Percentiles rank a stretch among this genome's conserved stretches.
Evolutionary conservation across 2,797 vertebrate species (phyloP).

Genomic region (Cyclura pinguis): DNA sequence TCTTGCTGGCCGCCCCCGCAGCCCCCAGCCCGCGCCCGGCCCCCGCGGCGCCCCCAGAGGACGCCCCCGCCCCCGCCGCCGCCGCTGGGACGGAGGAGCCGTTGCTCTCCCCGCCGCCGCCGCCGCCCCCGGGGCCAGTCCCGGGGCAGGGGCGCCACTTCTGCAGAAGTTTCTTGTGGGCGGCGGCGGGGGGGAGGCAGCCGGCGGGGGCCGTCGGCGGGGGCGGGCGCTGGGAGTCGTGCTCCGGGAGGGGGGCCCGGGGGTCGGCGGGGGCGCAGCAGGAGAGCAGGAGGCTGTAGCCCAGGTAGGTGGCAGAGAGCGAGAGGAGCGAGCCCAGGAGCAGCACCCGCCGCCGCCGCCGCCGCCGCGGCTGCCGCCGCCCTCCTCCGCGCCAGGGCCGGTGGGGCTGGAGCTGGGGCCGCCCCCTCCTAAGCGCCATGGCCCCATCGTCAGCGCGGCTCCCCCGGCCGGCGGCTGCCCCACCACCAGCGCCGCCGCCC

Average conservation of each 20-base stretch:
- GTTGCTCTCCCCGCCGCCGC: slow-evolving; percentile 69
- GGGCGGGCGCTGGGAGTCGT: slow-evolving; percentile 80
- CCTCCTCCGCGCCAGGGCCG: not conserved
- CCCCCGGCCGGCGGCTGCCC: slow-evolving; percentile 59
- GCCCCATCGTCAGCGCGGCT: slow-evolving; percentile 38
- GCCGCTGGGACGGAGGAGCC: slow-evolving; percentile 55
- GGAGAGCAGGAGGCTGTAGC: slow-evolving; percentile 90
- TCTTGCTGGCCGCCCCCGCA: slow-evolving; percentile 83
- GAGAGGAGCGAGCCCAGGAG: slow-evolving; percentile 91
- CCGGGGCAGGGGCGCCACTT: slow-evolving; percentile 77
- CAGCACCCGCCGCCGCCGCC: slow-evolving; percentile 79
- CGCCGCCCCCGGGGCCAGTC: slow-evolving; percentile 36
- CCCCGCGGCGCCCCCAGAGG: slow-evolving; percentile 7
- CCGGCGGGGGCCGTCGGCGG: not conserved
- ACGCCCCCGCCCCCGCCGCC: slow-evolving; percentile 74
- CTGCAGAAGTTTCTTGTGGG: slow-evolving; percentile 90
- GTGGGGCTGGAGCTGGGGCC: too few relatives aligned
- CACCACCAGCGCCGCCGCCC: slow-evolving; percentile 42
- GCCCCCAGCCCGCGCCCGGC: slow-evolving; percentile 23
- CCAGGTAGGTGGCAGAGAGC: slow-evolving; percentile 91
- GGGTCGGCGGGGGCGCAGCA: slow-evolving; percentile 72
- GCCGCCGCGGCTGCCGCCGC: not conserved
- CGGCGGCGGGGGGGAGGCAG: slow-evolving; percentile 82
- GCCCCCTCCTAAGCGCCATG: slow-evolving; percentile 38
- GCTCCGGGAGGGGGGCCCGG: slow-evolving; percentile 66